Base-by-base conservation (phyloP, 2,797 vertebrate species). In the Danio tinwini region DNA sequence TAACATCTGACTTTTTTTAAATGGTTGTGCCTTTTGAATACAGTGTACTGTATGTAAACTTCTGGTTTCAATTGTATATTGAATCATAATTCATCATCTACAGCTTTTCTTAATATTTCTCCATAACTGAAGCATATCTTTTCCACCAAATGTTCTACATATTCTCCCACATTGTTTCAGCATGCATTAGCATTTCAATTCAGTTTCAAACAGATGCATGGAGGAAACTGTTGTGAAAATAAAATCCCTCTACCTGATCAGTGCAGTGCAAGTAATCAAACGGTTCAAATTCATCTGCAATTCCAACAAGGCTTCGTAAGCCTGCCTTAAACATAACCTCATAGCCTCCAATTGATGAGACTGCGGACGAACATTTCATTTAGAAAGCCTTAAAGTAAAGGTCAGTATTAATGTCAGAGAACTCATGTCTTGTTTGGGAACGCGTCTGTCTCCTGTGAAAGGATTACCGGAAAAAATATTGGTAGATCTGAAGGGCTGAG, bases 221-320 rank as follows among this genome's bases (percentile, higher is more conserved):
- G 80, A 40, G 13, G 8, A 9, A 74, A 84, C 19, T 55, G 58
- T 59, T 67, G 63, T 72, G 61, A 29, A 29, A 29, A 29, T n/a
- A 76, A 78, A 70, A 87, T 79, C 76, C 80, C 44, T 52, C 11
- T 47, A 10, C 37, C 17, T 73, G 70, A 86, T 87, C 81, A 81
- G 71, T 76, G 53, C 81, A 78, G 50, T 81, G 83, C 74, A 73
- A 53, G 70, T 64, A 19, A 75, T 79, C 74, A 74, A 49, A 84
- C 45, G 13, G 76, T 40, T 55, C 71, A 50, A 50, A 84, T 49
- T 82, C 59, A 85, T 86, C 80, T 84, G 84, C 81, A 78, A 80
- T 86, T 89, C 82, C 85, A 86, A 86, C 73, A 50, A 50, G 40
- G 76, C 78, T 84, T 84, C 45, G 81, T 85, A 82, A 74, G 0